A percentile compares a stretch with the other conserved stretches of the same genome.
phyloP scores from a whole-genome alignment of 2,797 vertebrate genomes.

The Cirrhinus mrigala region DNA sequence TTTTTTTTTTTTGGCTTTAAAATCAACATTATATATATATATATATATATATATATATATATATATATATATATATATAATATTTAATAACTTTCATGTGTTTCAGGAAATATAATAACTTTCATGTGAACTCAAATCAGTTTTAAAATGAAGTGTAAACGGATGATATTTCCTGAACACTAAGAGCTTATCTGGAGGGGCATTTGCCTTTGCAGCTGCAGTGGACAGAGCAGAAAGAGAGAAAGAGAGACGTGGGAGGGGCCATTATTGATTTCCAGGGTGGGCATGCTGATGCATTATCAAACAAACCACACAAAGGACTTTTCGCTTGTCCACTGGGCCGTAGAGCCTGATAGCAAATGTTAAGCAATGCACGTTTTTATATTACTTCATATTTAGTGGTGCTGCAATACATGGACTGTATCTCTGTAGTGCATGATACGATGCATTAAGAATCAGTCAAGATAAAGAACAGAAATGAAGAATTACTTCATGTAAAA shows the following conservation, averaged over 20 bases:
- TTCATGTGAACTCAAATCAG: not conserved
- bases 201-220: slow-evolving; percentile 40
- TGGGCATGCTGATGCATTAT: slow-evolving; percentile 73
- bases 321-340: slow-evolving; percentile 22
- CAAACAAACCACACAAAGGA: slow-evolving; percentile 68
- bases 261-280: slow-evolving; percentile 73
- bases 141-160: not conserved
- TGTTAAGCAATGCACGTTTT: not conserved
- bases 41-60: too few relatives aligned
- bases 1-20: not conserved
- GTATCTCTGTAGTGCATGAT: not conserved
- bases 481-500: not conserved
- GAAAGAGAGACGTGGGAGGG: slow-evolving; percentile 17
- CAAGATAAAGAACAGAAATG: not conserved
- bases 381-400: not conserved
- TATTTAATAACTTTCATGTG: too few relatives aligned
- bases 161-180: not conserved
- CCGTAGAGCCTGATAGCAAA: not conserved
- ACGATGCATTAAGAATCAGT: not conserved
- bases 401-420: not conserved
- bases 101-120: too few relatives aligned
- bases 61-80: too few relatives aligned
- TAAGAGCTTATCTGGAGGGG: slow-evolving; percentile 46
- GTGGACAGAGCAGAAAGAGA: slow-evolving; percentile 53
- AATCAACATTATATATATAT: too few relatives aligned